phyloP scores from a whole-genome alignment of 2,797 vertebrate species.

The Brachyalestes nurse region DNA sequence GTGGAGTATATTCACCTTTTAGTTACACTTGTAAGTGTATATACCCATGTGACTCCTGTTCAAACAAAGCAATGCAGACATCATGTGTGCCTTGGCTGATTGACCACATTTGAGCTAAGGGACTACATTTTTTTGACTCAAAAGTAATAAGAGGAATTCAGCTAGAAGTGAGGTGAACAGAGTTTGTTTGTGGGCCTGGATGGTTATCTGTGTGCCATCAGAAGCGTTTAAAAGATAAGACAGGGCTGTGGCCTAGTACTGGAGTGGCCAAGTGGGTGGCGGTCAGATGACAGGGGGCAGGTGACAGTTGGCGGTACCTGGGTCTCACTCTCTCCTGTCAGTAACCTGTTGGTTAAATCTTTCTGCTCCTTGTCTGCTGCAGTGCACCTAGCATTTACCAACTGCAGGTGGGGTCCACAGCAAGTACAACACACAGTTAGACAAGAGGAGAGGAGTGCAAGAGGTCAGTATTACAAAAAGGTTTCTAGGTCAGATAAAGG shows the following conservation, averaged over 20 bases:
- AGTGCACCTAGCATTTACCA: conserved; percentile 96
- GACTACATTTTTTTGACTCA: no score
- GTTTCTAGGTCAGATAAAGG: conserved; percentile 3
- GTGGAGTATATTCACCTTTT: no score
- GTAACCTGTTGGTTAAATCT: conserved; percentile 99
- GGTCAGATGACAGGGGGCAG: conserved; percentile 57
- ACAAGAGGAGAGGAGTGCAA: conserved; percentile 50
- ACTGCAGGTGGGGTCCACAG: conserved; percentile 77
- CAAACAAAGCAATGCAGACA: neutral
- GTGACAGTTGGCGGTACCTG: conserved; percentile 85
- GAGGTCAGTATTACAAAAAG: conserved; percentile 54
- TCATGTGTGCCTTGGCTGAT: neutral
- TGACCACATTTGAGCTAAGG: neutral
- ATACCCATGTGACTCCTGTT: neutral
- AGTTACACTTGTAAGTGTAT: no score
- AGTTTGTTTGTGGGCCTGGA: neutral
- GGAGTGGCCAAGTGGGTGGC: conserved; percentile 63
- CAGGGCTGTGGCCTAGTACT: conserved; percentile 63
- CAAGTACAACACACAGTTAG: conserved; percentile 37
- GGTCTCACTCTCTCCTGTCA: conserved; percentile 98
- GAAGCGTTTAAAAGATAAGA: conserved; percentile 45
- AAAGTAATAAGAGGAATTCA: conserved; percentile 24
- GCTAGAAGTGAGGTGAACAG: neutral
- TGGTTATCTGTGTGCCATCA: conserved; percentile 34
- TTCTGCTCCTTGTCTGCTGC: conserved; percentile 99